phyloP scores from a whole-genome alignment of 2,888 invertebrate genomes.

The Octonoba sinensis region DNA sequence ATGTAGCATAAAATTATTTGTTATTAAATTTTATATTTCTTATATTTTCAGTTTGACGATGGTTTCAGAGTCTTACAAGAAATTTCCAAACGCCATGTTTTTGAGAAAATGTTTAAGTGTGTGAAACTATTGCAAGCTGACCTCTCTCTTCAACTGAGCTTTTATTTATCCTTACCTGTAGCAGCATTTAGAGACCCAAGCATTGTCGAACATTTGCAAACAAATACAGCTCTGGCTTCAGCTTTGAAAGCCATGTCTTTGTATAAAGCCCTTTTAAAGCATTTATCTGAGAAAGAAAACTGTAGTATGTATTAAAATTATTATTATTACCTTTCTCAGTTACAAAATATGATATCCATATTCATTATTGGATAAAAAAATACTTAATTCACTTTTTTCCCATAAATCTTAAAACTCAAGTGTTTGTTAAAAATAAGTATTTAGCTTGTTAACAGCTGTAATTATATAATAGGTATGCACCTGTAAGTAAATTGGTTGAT shows the following conservation, averaged over 20 bases:
- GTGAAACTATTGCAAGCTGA: conserved; percentile 28
- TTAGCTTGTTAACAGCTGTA: too few relatives aligned
- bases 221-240: conserved; percentile 8
- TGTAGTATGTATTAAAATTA: background rate
- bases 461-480: too few relatives aligned
- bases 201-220: conserved; percentile 14
- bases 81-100: conserved; percentile 13
- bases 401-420: too few relatives aligned
- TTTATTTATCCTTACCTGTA: conserved; percentile 17
- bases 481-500: too few relatives aligned
- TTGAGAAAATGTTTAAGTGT: conserved; percentile 28
- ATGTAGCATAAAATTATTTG: background rate
- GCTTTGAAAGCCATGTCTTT: conserved; percentile 17
- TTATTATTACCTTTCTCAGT: too few relatives aligned
- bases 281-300: conserved; percentile 27
- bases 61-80: conserved; percentile 21
- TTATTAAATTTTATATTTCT: too few relatives aligned
- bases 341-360: too few relatives aligned
- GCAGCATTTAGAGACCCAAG: conserved; percentile 13
- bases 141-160: conserved; percentile 17
- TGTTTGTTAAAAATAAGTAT: too few relatives aligned
- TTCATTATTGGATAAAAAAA: too few relatives aligned
- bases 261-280: conserved; percentile 32
- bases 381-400: too few relatives aligned
- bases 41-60: conserved; percentile 46